Base-by-base conservation (phyloP, 2,888 invertebrate genomes). In the Penaeus monodon region DNA sequence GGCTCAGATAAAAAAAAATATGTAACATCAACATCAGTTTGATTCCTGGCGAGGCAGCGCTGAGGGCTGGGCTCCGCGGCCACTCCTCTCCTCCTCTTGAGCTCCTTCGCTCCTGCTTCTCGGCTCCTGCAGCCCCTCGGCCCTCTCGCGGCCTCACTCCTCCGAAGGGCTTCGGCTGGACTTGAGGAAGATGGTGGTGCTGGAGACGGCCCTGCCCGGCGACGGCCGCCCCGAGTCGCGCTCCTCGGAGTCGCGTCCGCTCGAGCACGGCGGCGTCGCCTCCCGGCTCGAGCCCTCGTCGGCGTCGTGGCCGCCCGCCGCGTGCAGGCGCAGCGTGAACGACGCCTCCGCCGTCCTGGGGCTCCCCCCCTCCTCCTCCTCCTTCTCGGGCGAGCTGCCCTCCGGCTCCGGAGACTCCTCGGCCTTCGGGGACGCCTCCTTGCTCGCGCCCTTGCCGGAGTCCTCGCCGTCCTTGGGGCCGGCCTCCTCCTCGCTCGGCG, bases 391-490 rank as follows among this genome's bases (percentile, higher is more conserved):
- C 20, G 64, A 57, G 20, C 57, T 85, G 10, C 27, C 73, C 27
- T 73, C 66, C 1, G 79, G 78, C 29, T 79, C 79, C 29, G 83
- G 86, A 29, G 86, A 83, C 49, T 84, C 86, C 49, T 88, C 83
- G 22, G 86, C 80, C 20, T 84, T 74, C 64, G 80, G 76, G 12
- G 86, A 86, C 4, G 88, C 86, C 64, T 76, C 83, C 22, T 86
- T 29, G 29, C 84, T 70, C 10, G 86, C 86, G 27, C 83, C 73
- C 6, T 86, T 93, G 90, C 94, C 93, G 88, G 94, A 92, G 90
- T 94, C 93, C 92, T 94, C 92, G 78, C 94, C 94, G 27, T 94
- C 95, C 44, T 96, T 93, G 88, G 95, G 95, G 91, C 94, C 95
- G 79, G 95, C 93, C 94, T 96, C 95, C 91, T 96, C 94, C 92